These are phyloP conservation scores for Telmatherina bonti DNA, from an alignment of 2,797 vertebrate genomes.

Conservation along the genomic window DNA sequence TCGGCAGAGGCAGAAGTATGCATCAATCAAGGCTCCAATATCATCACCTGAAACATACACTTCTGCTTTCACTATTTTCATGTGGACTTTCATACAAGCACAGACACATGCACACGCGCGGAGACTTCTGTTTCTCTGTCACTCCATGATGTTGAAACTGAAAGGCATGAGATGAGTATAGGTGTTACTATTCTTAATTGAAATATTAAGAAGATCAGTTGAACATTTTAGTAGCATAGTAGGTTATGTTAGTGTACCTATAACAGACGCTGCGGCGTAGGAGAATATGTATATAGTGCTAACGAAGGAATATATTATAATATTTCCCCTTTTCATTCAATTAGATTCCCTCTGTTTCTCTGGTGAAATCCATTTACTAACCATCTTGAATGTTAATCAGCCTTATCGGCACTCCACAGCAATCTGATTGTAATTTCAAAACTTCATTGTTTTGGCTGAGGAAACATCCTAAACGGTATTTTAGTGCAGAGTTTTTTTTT, in stretches of 20 bases:
- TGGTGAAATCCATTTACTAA: neutral
- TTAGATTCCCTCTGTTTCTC: neutral
- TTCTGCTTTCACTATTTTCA: slow-evolving; percentile 55
- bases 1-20: slow-evolving; percentile 63
- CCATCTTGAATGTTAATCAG: slow-evolving; percentile 3
- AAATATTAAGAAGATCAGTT: slow-evolving; percentile 62
- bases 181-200: slow-evolving; percentile 59
- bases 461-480: slow-evolving; percentile 4
- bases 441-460: neutral
- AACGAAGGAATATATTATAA: slow-evolving; percentile 12
- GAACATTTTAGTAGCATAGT: slow-evolving; percentile 50
- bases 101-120: slow-evolving; percentile 8
- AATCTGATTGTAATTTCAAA: slow-evolving; percentile 6
- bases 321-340: slow-evolving; percentile 24
- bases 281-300: slow-evolving; percentile 29
- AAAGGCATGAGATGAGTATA: slow-evolving; percentile 54
- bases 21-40: slow-evolving; percentile 73
- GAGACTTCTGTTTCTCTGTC: slow-evolving; percentile 31
- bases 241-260: slow-evolving; percentile 38
- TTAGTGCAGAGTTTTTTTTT: too few relatives aligned
- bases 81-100: slow-evolving; percentile 28
- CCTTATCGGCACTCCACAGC: slow-evolving; percentile 5
- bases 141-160: slow-evolving; percentile 49
- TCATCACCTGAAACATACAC: slow-evolving; percentile 75
- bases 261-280: slow-evolving; percentile 33